phyloP scores from a whole-genome alignment of 1,140 invertebrate genomes.

The Aphaenogaster floridana region DNA sequence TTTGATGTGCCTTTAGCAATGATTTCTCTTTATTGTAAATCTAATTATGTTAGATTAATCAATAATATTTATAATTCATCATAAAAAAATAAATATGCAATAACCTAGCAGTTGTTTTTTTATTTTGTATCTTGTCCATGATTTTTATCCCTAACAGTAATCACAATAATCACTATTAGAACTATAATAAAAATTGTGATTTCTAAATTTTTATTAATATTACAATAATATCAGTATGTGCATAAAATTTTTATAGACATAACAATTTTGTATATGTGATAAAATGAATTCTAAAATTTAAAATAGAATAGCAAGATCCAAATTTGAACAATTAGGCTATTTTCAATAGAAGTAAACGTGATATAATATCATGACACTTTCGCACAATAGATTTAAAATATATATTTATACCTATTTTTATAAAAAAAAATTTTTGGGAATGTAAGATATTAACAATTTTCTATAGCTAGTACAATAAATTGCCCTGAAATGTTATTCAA shows the following conservation, averaged over 20 bases:
- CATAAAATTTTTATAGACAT: slow-evolving; percentile 53
- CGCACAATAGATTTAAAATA: neutral
- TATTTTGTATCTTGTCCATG: slow-evolving; percentile 22
- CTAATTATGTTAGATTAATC: slow-evolving; percentile 75
- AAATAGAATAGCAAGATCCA: slow-evolving; percentile 14
- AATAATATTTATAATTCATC: slow-evolving; percentile 75
- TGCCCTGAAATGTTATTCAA: neutral
- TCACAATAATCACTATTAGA: neutral
- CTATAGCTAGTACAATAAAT: neutral
- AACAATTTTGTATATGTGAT: slow-evolving; percentile 30
- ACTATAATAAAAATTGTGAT: slow-evolving; percentile 12
- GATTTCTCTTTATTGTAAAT: slow-evolving; percentile 76
- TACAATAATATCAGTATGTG: slow-evolving; percentile 55
- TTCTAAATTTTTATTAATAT: slow-evolving; percentile 54
- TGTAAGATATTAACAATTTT: slow-evolving; percentile 17
- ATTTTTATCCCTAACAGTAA: slow-evolving; percentile 17
- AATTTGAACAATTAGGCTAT: slow-evolving; percentile 32
- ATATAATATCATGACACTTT: neutral
- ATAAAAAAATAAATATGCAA: slow-evolving; percentile 69
- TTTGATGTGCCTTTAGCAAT: slow-evolving; percentile 77
- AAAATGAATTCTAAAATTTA: slow-evolving; percentile 39
- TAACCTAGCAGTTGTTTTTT: slow-evolving; percentile 41
- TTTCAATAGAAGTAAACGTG: neutral
- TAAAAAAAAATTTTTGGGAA: slow-evolving; percentile 40
- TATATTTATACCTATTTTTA: slow-evolving; percentile 5